phyloP scores from a whole-genome alignment of 1,140 invertebrate species.

The Limonius californicus region DNA sequence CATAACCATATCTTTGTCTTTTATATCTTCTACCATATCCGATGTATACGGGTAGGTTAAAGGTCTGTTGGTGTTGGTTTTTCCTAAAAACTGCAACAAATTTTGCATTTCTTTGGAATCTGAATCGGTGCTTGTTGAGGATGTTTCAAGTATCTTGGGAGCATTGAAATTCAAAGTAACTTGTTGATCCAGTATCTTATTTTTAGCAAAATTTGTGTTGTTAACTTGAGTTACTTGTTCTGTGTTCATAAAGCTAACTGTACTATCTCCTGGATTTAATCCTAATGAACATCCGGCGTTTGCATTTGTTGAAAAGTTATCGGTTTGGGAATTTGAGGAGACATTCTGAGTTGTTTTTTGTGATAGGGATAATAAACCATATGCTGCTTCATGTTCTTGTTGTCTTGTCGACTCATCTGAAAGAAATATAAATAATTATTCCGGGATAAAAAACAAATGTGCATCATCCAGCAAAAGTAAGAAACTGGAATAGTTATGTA shows the following conservation, averaged over 20 bases:
- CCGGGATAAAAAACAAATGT: background rate
- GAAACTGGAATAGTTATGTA: background rate
- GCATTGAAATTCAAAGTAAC: constrained; percentile 24
- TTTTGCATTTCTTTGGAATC: constrained; percentile 23
- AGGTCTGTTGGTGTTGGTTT: constrained; percentile 35
- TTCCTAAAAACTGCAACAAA: constrained; percentile 34
- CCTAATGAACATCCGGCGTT: background rate
- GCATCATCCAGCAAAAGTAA: too few relatives aligned
- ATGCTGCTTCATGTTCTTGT: constrained; percentile 83
- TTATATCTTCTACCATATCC: background rate
- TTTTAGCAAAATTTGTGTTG: constrained; percentile 44
- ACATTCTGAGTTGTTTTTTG: constrained; percentile 47
- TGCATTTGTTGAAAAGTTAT: background rate
- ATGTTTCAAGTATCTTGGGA: constrained; percentile 19
- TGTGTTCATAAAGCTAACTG: constrained; percentile 37
- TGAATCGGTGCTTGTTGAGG: constrained; percentile 9
- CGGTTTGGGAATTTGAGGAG: constrained; percentile 7
- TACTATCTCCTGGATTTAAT: background rate
- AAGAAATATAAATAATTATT: constrained; percentile 19
- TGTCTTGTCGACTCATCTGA: constrained; percentile 50
- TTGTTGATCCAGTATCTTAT: constrained; percentile 42
- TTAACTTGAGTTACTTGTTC: constrained; percentile 47
- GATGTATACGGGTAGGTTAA: constrained; percentile 44
- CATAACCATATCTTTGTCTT: background rate
- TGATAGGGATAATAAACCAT: constrained; percentile 76